These are phyloP conservation scores for Laothoe populi DNA, from an alignment of 2,888 invertebrate species.

Conservation along the genomic window DNA sequence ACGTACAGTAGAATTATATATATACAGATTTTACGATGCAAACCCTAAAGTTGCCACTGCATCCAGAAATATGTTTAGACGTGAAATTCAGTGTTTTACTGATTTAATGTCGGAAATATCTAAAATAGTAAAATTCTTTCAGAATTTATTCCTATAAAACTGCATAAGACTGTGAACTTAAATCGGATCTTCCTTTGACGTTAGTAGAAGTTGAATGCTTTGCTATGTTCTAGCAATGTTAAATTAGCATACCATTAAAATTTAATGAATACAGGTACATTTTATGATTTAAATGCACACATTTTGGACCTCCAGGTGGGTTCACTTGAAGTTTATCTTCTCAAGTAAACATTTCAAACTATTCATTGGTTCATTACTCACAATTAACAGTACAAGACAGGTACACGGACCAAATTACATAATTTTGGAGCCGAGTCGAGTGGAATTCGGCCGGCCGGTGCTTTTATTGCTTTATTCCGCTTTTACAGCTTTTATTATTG, in stretches of 20 bases:
- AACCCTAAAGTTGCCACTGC: no score
- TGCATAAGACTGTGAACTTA: no score
- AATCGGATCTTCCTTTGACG: not conserved
- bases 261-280: conserved; percentile 12
- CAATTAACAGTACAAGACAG: conserved; percentile 16
- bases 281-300: not conserved
- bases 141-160: no score
- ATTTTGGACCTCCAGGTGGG: conserved; percentile 6
- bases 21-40: no score
- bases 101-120: no score
- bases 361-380: conserved; percentile 9
- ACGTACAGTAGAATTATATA: no score
- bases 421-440: not conserved
- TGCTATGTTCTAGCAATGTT: no score
- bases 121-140: no score
- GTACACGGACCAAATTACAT: not conserved
- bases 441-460: not conserved
- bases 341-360: conserved; percentile 4
- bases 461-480: conserved; percentile 22
- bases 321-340: not conserved
- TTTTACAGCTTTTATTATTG: conserved; percentile 20
- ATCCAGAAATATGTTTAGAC: no score
- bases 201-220: not conserved
- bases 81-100: no score
- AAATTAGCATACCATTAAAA: conserved; percentile 2